Evolutionary conservation across 1,140 invertebrate genomes (phyloP).

Genomic region (Lasaia peninsularis): DNA sequence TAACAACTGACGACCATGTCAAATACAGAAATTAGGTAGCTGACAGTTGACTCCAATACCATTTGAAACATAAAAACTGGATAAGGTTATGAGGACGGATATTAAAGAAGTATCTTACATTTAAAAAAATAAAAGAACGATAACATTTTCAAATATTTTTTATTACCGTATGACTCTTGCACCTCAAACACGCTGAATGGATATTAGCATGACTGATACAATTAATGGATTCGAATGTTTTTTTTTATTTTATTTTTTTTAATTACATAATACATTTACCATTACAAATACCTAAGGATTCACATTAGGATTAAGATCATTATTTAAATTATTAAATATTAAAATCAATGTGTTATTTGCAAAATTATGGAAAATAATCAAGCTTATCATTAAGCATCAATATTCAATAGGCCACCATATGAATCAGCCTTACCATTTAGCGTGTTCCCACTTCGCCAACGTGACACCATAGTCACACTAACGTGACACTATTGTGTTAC

Average conservation of each 20-base stretch:
- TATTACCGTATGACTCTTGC: slow-evolving; percentile 64
- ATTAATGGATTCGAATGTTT: slow-evolving; percentile 40
- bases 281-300: slow-evolving; percentile 53
- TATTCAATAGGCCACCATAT: slow-evolving; percentile 23
- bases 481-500: too few species aligned
- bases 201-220: slow-evolving; percentile 63
- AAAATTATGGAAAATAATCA: slow-evolving; percentile 11
- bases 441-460: slow-evolving; percentile 32
- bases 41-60: too few species aligned
- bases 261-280: slow-evolving; percentile 53
- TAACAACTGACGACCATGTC: too few species aligned
- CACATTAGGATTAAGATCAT: slow-evolving; percentile 46
- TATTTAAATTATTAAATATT: slow-evolving; percentile 71
- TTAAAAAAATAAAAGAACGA: slow-evolving; percentile 26
- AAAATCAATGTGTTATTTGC: slow-evolving; percentile 15
- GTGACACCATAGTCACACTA: background rate
- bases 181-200: slow-evolving; percentile 69
- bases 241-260: slow-evolving; percentile 39
- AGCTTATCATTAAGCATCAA: background rate
- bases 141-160: slow-evolving; percentile 47
- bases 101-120: too few species aligned
- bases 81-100: too few species aligned
- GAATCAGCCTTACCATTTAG: slow-evolving; percentile 50
- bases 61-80: too few species aligned
- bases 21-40: too few species aligned